These are phyloP conservation scores for Rhagoletis zephyria DNA, from an alignment of 1,140 invertebrate species.

Conservation along the genomic window DNA sequence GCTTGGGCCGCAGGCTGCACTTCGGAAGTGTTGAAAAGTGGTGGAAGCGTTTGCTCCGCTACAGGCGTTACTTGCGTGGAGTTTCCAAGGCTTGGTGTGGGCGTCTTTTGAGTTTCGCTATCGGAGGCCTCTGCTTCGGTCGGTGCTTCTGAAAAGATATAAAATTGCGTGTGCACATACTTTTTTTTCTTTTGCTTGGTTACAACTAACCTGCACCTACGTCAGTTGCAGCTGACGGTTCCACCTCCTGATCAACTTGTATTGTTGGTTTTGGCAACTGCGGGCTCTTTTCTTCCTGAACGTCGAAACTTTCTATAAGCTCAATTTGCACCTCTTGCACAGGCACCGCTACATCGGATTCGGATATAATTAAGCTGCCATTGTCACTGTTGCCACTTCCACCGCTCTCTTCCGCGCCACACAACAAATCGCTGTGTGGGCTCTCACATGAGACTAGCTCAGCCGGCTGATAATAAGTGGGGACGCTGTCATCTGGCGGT, in stretches of 20 bases:
- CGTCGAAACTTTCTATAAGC: conserved; percentile 60
- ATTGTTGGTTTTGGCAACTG: conserved; percentile 60
- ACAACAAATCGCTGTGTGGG: conserved; percentile 25
- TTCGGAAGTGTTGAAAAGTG: not conserved
- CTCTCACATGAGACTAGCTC: conserved; percentile 41
- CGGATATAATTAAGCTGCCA: conserved; percentile 18
- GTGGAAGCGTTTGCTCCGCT: not conserved
- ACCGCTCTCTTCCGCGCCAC: conserved; percentile 1
- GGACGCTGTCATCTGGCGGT: conserved; percentile 15
- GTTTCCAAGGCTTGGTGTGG: not conserved
- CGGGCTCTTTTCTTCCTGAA: conserved; percentile 40
- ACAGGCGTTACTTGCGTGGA: conserved; percentile 22
- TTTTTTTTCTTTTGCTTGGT: not conserved
- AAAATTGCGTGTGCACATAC: not conserved
- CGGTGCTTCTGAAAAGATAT: not conserved
- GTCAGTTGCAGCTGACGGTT: not conserved
- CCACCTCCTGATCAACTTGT: conserved; percentile 57
- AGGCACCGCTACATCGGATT: conserved; percentile 54
- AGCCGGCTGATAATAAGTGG: not conserved
- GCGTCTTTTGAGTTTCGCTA: not conserved
- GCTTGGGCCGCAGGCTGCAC: not conserved
- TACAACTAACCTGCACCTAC: not conserved
- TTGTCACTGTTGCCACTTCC: conserved; percentile 18
- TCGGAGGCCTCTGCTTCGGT: not conserved
- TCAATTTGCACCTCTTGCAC: conserved; percentile 69